A percentile compares a stretch with the other conserved stretches of the same genome.
Conservation (phyloP, 2,888 invertebrate genomes). For the Hermaeophaga mercurialis region DNA sequence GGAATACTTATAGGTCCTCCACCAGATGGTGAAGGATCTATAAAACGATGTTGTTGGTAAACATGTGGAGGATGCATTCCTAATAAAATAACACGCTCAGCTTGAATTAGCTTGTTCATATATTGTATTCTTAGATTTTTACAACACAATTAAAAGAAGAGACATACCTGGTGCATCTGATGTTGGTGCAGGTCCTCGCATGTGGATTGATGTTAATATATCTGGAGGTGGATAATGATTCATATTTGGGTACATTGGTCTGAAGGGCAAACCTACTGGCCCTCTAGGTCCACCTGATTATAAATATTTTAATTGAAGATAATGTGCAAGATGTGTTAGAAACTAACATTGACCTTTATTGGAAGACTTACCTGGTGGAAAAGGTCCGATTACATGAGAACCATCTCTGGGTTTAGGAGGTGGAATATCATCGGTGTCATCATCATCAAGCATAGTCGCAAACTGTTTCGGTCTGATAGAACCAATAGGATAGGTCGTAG, state of each 20-base stretch:
- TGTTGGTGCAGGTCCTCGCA: slow-evolving; percentile 26
- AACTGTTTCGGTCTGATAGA: slow-evolving; percentile 49
- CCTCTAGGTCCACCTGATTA: slow-evolving; percentile 36
- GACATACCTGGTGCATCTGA: slow-evolving; percentile 31
- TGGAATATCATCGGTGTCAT: slow-evolving; percentile 35
- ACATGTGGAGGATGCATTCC: slow-evolving; percentile 53
- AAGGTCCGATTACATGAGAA: slow-evolving; percentile 26
- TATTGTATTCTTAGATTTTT: neutral
- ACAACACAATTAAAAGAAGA: neutral
- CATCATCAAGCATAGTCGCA: slow-evolving; percentile 47
- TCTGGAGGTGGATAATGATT: slow-evolving; percentile 46
- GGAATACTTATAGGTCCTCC: slow-evolving; percentile 60
- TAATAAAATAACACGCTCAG: slow-evolving; percentile 4
- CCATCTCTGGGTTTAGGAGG: neutral
- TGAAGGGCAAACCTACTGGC: slow-evolving; percentile 38
- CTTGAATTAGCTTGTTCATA: neutral
- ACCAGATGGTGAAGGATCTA: slow-evolving; percentile 63
- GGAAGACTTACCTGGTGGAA: slow-evolving; percentile 39
- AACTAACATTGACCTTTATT: no score
- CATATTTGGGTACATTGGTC: slow-evolving; percentile 45
- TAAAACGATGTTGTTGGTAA: slow-evolving; percentile 59
- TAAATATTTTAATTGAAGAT: neutral
- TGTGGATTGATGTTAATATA: slow-evolving; percentile 32
- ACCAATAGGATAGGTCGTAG: slow-evolving; percentile 44
- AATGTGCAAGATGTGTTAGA: no score